Conservation (phyloP, 92 coral and sea anemone genomes). For the Nematostella vectensis region DNA sequence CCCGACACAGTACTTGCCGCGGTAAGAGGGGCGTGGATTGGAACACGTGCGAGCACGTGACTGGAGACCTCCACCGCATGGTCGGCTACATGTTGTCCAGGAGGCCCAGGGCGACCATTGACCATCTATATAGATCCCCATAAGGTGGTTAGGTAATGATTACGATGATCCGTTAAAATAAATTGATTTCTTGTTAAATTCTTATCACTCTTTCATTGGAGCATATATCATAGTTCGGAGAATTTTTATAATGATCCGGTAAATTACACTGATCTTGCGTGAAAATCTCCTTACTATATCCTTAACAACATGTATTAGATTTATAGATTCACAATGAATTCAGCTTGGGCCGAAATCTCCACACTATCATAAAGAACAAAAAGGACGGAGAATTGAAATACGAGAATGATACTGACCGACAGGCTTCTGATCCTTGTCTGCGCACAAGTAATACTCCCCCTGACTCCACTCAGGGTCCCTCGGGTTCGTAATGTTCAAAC, state of each 20-base stretch:
- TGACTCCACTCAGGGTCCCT: constrained; percentile 11
- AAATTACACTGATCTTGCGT: no score
- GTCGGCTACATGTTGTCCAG: constrained; percentile 32
- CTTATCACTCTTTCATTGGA: no score
- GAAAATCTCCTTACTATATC: no score
- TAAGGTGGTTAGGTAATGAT: neutral
- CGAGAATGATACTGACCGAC: constrained; percentile 37
- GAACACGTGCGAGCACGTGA: constrained; percentile 33
- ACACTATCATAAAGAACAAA: no score
- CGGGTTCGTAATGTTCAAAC: constrained; percentile 40
- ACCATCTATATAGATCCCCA: constrained; percentile 32
- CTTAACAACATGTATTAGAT: no score
- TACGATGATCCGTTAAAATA: neutral
- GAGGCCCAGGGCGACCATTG: constrained; percentile 46
- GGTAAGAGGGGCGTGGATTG: constrained; percentile 40
- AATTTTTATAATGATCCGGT: no score
- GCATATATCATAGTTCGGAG: no score
- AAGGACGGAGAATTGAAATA: no score
- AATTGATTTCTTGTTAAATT: no score
- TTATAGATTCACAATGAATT: no score
- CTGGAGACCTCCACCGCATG: constrained; percentile 47
- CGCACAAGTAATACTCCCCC: constrained; percentile 36
- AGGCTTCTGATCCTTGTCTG: constrained; percentile 17
- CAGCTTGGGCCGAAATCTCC: no score
- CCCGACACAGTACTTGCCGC: constrained; percentile 40